These are phyloP conservation scores for Hemibagrus guttatus DNA, from an alignment of 2,797 vertebrate genomes.

Conservation along the genomic window DNA sequence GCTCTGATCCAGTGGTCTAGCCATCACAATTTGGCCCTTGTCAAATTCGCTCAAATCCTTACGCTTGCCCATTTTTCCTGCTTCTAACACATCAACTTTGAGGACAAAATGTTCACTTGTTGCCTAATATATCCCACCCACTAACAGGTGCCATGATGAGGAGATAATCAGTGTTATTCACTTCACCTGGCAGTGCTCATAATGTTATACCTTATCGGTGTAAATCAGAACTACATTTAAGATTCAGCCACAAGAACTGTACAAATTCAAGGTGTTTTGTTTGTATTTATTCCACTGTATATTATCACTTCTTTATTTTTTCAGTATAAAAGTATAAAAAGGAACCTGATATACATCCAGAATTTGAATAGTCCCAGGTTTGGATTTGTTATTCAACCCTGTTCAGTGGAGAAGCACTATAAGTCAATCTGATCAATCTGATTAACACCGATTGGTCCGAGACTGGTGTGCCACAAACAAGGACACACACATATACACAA, in stretches of 20 bases:
- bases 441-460: conserved; percentile 41
- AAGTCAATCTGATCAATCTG: neutral
- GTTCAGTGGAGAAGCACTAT: neutral
- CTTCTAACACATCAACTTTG: too few relatives aligned
- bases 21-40: too few relatives aligned
- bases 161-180: too few relatives aligned
- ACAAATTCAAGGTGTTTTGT: neutral
- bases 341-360: neutral
- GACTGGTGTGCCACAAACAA: conserved; percentile 5
- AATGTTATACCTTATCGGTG: too few relatives aligned
- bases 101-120: too few relatives aligned
- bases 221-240: neutral
- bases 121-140: too few relatives aligned
- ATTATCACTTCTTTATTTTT: neutral
- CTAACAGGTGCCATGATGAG: too few relatives aligned
- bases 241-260: neutral
- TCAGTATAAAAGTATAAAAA: neutral
- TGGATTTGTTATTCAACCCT: neutral
- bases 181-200: too few relatives aligned
- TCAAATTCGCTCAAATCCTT: too few relatives aligned
- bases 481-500: neutral
- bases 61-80: too few relatives aligned
- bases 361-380: neutral
- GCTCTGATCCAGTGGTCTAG: too few relatives aligned
- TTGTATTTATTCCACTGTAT: neutral